These are phyloP conservation scores for Conus canariensis DNA, from an alignment of 2,888 invertebrate genomes.

Conservation along the genomic window DNA sequence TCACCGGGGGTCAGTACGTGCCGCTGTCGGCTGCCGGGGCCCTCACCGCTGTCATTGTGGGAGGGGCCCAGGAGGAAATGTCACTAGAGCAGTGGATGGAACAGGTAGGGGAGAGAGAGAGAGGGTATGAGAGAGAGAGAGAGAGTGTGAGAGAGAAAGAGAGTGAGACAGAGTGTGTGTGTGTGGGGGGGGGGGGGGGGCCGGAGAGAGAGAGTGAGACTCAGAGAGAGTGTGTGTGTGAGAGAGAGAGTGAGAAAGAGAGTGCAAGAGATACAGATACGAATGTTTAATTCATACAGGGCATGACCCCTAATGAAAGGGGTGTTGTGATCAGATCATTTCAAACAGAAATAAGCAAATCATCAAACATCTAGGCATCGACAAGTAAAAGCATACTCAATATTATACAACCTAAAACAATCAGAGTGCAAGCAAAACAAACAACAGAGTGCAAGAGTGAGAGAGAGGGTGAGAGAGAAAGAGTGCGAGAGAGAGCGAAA, in stretches of 20 bases:
- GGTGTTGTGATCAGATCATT: too few species aligned
- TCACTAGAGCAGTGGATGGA: constrained; percentile 71
- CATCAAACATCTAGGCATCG: too few species aligned
- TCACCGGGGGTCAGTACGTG: constrained; percentile 75
- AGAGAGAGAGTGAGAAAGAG: neutral
- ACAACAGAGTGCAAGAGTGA: too few species aligned
- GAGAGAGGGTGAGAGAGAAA: neutral
- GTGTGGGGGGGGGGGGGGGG: neutral
- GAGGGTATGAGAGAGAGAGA: neutral
- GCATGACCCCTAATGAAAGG: neutral
- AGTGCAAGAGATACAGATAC: neutral
- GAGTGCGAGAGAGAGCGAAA: neutral
- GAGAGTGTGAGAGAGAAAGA: neutral
- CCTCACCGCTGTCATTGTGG: constrained; percentile 70
- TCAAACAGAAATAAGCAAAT: too few species aligned
- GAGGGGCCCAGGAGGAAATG: constrained; percentile 74
- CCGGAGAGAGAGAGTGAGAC: neutral
- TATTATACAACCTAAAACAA: too few species aligned
- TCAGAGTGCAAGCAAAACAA: too few species aligned
- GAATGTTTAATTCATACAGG: too few species aligned
- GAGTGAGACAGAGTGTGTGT: neutral
- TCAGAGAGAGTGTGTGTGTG: neutral
- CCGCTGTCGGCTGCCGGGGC: constrained; percentile 68
- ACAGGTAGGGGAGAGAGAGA: constrained; percentile 8
- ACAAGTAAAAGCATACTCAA: too few species aligned